A percentile compares a stretch with the other conserved stretches of the same genome.
Conservation (phyloP, 2,797 vertebrate species). For the Hippopotamyrus pictus region DNA sequence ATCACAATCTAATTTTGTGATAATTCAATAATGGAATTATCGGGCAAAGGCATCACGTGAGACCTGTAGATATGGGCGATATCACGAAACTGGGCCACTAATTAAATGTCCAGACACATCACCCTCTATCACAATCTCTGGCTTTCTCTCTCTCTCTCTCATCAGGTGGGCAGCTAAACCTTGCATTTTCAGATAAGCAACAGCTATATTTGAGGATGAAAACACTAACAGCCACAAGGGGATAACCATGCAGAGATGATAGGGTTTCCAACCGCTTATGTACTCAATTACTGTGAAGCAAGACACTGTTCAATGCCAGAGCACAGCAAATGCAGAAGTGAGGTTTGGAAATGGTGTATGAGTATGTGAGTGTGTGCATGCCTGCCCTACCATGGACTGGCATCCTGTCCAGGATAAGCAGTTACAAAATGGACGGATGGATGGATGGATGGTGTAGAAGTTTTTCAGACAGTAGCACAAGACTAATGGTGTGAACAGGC, state of each 20-base stretch:
- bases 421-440: not conserved
- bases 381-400: not conserved
- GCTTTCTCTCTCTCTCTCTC: not conserved
- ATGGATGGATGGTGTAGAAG: not conserved
- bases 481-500: not conserved
- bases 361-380: not conserved
- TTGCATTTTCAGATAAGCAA: not conserved
- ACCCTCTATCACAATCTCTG: conserved; percentile 1
- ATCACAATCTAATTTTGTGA: conserved; percentile 51
- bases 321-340: not conserved
- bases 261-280: not conserved
- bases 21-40: conserved; percentile 54
- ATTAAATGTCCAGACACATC: conserved; percentile 30
- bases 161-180: not conserved
- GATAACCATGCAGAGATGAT: not conserved
- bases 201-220: not conserved
- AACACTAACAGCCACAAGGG: not conserved
- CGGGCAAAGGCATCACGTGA: conserved; percentile 43
- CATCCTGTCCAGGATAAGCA: not conserved
- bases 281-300: not conserved
- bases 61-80: conserved; percentile 39
- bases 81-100: conserved; percentile 39
- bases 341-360: not conserved
- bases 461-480: not conserved
- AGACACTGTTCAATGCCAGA: not conserved